phyloP scores from a whole-genome alignment of 2,113 vertebrate genomes.

The Osmerus eperlanus region DNA sequence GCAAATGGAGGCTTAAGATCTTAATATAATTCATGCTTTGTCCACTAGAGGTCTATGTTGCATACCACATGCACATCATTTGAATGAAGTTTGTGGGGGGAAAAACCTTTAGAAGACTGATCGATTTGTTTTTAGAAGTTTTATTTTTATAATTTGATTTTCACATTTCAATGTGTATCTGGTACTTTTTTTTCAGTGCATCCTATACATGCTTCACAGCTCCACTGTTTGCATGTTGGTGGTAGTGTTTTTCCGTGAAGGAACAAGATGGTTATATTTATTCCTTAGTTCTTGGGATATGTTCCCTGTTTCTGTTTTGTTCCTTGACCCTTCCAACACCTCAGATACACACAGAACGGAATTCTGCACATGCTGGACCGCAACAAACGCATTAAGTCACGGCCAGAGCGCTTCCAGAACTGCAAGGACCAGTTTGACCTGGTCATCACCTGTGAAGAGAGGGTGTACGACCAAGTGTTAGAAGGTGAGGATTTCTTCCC shows the following conservation, averaged over 20 bases:
- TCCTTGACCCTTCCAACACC: constrained; percentile 79
- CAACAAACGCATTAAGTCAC: constrained; percentile 96
- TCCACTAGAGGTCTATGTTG: no score
- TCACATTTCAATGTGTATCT: no score
- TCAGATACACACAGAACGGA: constrained; percentile 98
- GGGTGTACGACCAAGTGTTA: constrained; percentile 97
- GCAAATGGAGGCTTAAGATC: no score
- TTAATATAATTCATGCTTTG: no score
- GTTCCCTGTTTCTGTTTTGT: constrained; percentile 17
- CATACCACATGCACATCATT: not conserved
- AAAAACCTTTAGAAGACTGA: not conserved
- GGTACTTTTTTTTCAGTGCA: no score
- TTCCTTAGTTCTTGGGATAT: not conserved
- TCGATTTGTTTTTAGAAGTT: not conserved
- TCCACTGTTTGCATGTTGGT: no score
- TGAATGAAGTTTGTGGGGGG: not conserved
- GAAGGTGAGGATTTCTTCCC: constrained; percentile 81
- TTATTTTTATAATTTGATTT: not conserved
- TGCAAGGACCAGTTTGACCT: constrained; percentile 96
- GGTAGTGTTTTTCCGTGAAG: no score
- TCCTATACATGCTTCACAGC: no score
- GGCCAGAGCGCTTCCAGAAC: constrained; percentile 94
- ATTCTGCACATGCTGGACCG: constrained; percentile 99
- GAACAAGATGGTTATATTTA: not conserved
- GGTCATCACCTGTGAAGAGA: constrained; percentile 96